Conservation (phyloP, 2,797 vertebrate species). For the Staurois parvus region DNA sequence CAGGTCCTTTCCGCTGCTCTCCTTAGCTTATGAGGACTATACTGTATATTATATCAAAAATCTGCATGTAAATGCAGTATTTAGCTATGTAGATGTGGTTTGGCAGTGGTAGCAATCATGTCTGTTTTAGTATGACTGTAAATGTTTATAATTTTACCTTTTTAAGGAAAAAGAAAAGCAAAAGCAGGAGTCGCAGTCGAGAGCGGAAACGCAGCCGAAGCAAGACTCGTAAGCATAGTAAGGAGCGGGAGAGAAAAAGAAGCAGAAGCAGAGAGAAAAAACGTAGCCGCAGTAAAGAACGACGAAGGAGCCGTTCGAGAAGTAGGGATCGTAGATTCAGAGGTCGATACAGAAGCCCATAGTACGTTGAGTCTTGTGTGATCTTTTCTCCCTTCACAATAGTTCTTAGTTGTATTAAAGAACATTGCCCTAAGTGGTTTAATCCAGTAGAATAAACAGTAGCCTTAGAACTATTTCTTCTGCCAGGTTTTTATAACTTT, state of each 20-base stretch:
- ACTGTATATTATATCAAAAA: too few species aligned
- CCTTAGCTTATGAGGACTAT: too few species aligned
- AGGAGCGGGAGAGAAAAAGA: constrained; percentile 86
- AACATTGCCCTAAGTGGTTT: too few species aligned
- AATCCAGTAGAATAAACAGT: too few species aligned
- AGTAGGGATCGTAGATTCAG: constrained; percentile 88
- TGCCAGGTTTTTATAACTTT: too few species aligned
- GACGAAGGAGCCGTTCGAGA: constrained; percentile 86
- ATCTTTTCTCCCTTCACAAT: background rate
- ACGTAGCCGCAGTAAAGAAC: constrained; percentile 89
- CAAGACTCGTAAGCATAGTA: constrained; percentile 88
- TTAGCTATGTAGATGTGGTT: too few species aligned
- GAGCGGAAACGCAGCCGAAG: constrained; percentile 88
- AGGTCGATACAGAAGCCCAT: constrained; percentile 90
- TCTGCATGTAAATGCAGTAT: too few species aligned
- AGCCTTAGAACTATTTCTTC: too few species aligned
- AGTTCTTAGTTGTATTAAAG: too few species aligned
- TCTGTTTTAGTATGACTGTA: background rate
- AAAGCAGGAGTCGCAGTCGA: constrained; percentile 91
- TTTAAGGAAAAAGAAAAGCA: constrained; percentile 88
- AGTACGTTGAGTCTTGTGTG: constrained; percentile 79
- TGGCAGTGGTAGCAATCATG: background rate
- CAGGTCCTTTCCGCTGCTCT: too few species aligned
- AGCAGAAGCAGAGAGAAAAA: constrained; percentile 90
- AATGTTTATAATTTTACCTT: background rate